A percentile compares a stretch with the other conserved stretches of the same genome.
phyloP scores from a whole-genome alignment of 2,113 vertebrate genomes.

The Dolichotis patagonum region DNA sequence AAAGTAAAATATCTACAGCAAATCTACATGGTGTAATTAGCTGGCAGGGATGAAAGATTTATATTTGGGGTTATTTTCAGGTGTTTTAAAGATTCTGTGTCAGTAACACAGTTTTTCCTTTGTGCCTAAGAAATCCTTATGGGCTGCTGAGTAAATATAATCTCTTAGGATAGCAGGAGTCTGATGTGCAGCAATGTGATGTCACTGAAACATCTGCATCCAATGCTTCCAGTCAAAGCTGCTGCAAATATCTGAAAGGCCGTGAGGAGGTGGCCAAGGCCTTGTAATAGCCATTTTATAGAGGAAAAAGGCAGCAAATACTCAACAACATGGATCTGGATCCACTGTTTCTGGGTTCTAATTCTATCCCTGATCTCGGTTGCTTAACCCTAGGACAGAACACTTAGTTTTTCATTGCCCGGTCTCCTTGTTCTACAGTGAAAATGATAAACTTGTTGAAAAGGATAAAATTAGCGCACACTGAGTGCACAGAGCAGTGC shows the following conservation, averaged over 20 bases:
- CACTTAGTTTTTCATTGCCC: background rate
- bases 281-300: background rate
- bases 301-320: background rate
- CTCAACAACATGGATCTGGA: background rate
- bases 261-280: background rate
- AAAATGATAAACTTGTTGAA: background rate
- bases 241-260: background rate
- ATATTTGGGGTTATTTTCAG: background rate
- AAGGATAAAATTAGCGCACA: background rate
- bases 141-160: background rate
- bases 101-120: background rate
- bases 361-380: background rate
- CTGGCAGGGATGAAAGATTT: background rate
- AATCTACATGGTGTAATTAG: background rate
- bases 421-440: background rate
- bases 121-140: background rate
- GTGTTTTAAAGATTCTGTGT: background rate
- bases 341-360: background rate
- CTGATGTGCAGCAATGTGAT: background rate
- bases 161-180: background rate
- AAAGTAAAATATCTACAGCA: conserved; percentile 47
- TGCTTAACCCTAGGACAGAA: background rate
- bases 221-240: background rate
- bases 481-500: background rate
- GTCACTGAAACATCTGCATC: background rate